A percentile compares a stretch with the other conserved stretches of the same genome.
Conservation (phyloP, 1,140 invertebrate species). For the Zaprionus tsacasi region DNA sequence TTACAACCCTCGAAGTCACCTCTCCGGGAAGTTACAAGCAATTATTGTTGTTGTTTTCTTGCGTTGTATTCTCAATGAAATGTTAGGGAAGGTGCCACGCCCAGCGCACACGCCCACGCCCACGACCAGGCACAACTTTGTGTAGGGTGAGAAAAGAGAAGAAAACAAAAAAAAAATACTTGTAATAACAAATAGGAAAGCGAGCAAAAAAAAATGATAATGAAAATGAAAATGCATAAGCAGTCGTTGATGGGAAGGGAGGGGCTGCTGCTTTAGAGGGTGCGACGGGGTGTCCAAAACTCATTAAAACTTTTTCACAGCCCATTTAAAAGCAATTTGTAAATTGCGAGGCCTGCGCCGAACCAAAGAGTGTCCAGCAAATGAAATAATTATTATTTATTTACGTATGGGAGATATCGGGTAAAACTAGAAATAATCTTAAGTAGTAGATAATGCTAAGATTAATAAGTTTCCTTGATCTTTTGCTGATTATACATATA, state of each 20-base stretch:
- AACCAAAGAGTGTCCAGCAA: slow-evolving; percentile 39
- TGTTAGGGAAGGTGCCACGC: slow-evolving; percentile 41
- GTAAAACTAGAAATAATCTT: background rate
- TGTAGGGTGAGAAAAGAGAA: slow-evolving; percentile 6
- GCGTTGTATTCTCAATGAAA: slow-evolving; percentile 30
- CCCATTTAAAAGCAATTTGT: slow-evolving; percentile 83
- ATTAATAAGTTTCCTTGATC: background rate
- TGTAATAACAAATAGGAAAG: slow-evolving; percentile 69
- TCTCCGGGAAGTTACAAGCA: slow-evolving; percentile 25
- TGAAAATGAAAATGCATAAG: slow-evolving; percentile 81
- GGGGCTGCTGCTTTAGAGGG: slow-evolving; percentile 33
- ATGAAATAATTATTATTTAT: slow-evolving; percentile 70
- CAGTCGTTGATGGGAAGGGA: slow-evolving; percentile 6
- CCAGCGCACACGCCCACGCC: slow-evolving; percentile 29
- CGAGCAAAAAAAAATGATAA: slow-evolving; percentile 62
- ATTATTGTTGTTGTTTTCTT: slow-evolving; percentile 47
- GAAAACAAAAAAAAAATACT: slow-evolving; percentile 46
- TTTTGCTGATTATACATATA: background rate
- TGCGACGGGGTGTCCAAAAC: slow-evolving; percentile 61
- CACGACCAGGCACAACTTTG: slow-evolving; percentile 24
- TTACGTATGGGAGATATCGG: background rate
- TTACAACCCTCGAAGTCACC: slow-evolving; percentile 5
- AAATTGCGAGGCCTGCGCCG: slow-evolving; percentile 68
- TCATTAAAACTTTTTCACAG: slow-evolving; percentile 83
- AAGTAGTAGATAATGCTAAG: background rate